Evolutionary conservation across 2,797 vertebrate species (phyloP), one percentile per base, ranked within the genome.

Genomic region (Capromys pilorides): DNA sequence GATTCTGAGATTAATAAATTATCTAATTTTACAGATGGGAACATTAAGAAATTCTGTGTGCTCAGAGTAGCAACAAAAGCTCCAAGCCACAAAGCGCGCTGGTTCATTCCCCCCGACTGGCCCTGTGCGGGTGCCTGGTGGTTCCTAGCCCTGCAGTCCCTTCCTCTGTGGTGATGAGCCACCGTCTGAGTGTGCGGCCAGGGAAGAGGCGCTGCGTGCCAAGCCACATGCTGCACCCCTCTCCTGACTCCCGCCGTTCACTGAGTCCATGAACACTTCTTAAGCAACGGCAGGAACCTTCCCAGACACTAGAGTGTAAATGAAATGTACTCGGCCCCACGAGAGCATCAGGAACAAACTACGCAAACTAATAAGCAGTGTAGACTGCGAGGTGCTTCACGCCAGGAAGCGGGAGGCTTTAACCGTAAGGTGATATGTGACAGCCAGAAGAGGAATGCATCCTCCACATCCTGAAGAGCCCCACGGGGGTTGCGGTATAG

Each of bases 21-120:
- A 77, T 8, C 67, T 93, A 88, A 79, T 59, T 75, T 73, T 86
- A 93, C 33, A 64, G 80, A 59, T 45, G 11, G 18, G 31, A 54
- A 92, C 82, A 94, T 36, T 78, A 14, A 88, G 24, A 89, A 95
- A 84, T 78, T 36, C 28, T 64, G 84, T 78, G 82, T 73, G 73
- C 86, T 77, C 22, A 8, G 45, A 86, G n/a, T 89, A 22, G 51
- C 33, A 86, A 85, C 19, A 62, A 84, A 94, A 88, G 13, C 88
- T 51, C 66, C 61, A 59, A 18, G 36, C 14, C 64, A 88, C 21
- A 1, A 51, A 28, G 22, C 3, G 6, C 33, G 88, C 39, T 39
- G 64, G 33, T 67, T 54, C 59, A 54, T 51, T 62, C 54, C 61
- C 88, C 39, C 11, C 3, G 39, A 88, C n/a, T 84, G 64, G 61